Evolutionary conservation across 2,113 vertebrate genomes (phyloP), one percentile per base, ranked within the genome.

Genomic region (Cephalopholis sonnerati): DNA sequence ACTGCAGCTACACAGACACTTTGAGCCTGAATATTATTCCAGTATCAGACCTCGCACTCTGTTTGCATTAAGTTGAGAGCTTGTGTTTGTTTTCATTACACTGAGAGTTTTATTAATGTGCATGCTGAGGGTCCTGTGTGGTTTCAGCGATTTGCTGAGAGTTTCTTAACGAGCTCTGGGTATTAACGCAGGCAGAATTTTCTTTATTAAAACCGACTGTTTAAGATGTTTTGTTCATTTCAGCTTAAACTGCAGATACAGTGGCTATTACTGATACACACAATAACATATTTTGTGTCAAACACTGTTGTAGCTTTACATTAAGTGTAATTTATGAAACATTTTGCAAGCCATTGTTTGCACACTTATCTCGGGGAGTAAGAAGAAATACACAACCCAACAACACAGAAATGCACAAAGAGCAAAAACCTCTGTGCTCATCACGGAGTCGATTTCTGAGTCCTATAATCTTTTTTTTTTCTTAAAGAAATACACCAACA

Each of bases 121-220:
- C 25, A 25, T 17, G 53, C 46, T 11, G 41, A 44, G 41, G 41
- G 8, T 44, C 11, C 41, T 10, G 13, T 32, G 68, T 46, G 68
- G 11, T 1, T 72, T 65, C 68, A 63, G 64, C 7, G 5, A 48
- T 81, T 48, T 66, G 61, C 69, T 41, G 69, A 61, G 63, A 24
- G 62, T 18, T 63, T 70, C 44, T 67, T 83, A 78, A 78, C 17
- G 54, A 83, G 80, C 65, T 76, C 3, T 25, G 65, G 46, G 18
- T 62, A 8, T 62, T 24, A 63, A 82, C 3, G 24, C 25, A 4
- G 69, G 41, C 25, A 17, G 46, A 53, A 39, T 22, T 48, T 54
- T 53, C 61, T 61, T 61, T 24, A 67, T 46, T 48, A 59, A 59
- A 66, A 25, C 57, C 7, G 27, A 82, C 46, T n/a, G 15, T 48